Conservation (phyloP, 2,113 vertebrate genomes). For the Mesembrinibis cayennensis region DNA sequence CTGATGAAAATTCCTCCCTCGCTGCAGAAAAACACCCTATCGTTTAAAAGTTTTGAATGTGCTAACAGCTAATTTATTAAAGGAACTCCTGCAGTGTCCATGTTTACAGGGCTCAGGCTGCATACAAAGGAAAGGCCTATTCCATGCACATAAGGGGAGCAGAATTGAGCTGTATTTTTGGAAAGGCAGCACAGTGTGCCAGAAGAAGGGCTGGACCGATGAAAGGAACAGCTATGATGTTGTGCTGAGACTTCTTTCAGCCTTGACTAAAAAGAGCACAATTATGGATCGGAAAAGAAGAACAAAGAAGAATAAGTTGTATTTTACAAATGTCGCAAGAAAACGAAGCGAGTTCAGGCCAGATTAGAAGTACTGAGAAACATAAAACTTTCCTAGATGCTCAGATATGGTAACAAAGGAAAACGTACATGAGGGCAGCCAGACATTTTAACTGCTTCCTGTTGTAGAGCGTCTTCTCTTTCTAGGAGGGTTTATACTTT, state of each 20-base stretch:
- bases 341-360: neutral
- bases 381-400: neutral
- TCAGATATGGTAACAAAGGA: neutral
- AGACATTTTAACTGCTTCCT: neutral
- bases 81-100: neutral
- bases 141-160: neutral
- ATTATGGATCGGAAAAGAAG: neutral
- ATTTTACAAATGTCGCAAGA: neutral
- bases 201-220: slow-evolving; percentile 15
- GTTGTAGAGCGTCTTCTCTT: neutral
- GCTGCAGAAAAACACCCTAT: slow-evolving; percentile 20
- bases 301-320: neutral
- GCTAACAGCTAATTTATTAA: slow-evolving; percentile 59
- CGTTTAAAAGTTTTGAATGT: neutral
- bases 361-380: neutral
- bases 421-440: neutral
- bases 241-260: neutral
- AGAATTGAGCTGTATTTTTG: neutral
- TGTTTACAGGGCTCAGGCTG: slow-evolving; percentile 28
- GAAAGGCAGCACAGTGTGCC: neutral
- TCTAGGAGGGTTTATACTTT: neutral
- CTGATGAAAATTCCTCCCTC: slow-evolving; percentile 25
- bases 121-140: neutral
- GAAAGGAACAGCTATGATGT: neutral
- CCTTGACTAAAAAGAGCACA: neutral